These are phyloP conservation scores for Atethmia centrago DNA, from an alignment of 2,888 invertebrate species.

Conservation along the genomic window DNA sequence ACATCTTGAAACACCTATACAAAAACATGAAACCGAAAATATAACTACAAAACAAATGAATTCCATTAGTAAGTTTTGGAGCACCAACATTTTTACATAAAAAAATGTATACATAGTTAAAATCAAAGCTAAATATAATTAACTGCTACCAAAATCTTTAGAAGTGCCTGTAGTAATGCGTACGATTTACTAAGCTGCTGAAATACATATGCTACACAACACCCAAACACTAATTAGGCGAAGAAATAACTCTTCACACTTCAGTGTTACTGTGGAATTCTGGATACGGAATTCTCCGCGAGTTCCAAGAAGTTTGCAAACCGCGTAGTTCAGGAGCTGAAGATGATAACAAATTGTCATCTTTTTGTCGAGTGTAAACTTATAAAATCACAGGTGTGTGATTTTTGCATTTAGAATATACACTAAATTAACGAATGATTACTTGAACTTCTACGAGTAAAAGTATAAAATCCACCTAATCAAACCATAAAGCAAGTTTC, in stretches of 20 bases:
- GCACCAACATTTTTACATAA: neutral
- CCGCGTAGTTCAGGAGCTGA: neutral
- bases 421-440: neutral
- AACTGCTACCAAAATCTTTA: neutral
- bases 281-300: slow-evolving; percentile 6
- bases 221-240: slow-evolving; percentile 37
- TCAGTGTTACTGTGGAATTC: slow-evolving; percentile 26
- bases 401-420: neutral
- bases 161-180: neutral
- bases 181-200: slow-evolving; percentile 19
- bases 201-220: slow-evolving; percentile 26
- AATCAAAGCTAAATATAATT: neutral
- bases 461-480: neutral
- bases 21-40: neutral
- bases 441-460: too few species aligned
- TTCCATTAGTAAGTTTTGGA: neutral
- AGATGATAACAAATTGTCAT: neutral
- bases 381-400: neutral
- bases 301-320: slow-evolving; percentile 19
- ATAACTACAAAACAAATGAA: neutral
- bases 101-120: neutral
- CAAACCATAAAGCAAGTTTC: neutral
- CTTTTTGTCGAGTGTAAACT: neutral
- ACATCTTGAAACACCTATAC: neutral
- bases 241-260: slow-evolving; percentile 47